Base-by-base conservation (phyloP, 2,113 vertebrate species). In the Ceuthmochares aereus region DNA sequence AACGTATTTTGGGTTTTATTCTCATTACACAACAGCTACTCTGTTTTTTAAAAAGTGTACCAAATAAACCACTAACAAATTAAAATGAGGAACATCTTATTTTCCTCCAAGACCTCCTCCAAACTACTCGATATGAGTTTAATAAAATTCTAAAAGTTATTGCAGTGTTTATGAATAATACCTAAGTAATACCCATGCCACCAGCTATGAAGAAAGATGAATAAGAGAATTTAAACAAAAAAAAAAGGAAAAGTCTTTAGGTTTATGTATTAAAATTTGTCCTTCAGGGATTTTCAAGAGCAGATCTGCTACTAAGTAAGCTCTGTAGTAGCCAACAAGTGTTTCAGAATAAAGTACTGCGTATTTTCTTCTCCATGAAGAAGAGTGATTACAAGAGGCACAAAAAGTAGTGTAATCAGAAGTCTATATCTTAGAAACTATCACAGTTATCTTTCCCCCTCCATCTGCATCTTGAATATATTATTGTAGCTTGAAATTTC, bases 271-370 rank as follows among this genome's bases (percentile, higher is more conserved):
- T 81, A 70, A 87, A 78, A 87, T 69, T 84, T 89, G 74, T 89
- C 81, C 54, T 95, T 94, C 87, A 78, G n/a, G 79, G 32, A 75
- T 73, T 95, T 87, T 87, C 56, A 95, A 93, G 69, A 89, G 11
- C 56, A 91, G 27, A 84, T 88, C 19, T 75, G 13, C 23, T 60
- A 64, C 37, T 72, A 84, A 92, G 59, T 62, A 87, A 89, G 25
- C 27, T 89, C 52, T 45, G 10, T 78, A 82, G 58, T 45, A 91
- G 17, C 36, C 75, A 93, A 22, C 26, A 84, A 89, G 56, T 15
- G 3, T 87, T 92, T 95, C 78, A 80, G 52, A 89, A 42, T 59
- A 26, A 36, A 91, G 34, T 54, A 23, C 40, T 23, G 83, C 10
- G 4, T 47, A 76, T 58, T 84, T 43, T 25, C 21, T 32, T 93